Evolutionary conservation across 2,113 vertebrate genomes (phyloP), one percentile per base, ranked within the genome.

Genomic region (Acanthochromis polyacanthus): DNA sequence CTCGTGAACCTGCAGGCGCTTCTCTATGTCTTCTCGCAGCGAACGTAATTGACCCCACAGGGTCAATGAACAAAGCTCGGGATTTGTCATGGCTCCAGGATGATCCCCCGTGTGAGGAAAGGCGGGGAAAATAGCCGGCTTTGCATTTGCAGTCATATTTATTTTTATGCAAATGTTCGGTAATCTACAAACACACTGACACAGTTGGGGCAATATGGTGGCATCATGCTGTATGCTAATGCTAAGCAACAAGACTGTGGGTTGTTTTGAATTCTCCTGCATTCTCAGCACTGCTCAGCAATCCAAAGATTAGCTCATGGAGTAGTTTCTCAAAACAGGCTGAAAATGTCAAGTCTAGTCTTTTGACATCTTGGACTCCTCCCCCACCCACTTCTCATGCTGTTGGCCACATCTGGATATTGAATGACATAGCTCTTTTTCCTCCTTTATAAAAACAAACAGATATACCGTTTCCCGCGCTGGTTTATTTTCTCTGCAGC

Each of bases 31-130:
- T 82, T 71, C 69, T 70, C 25, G 6, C 65, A 32, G 88, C 80
- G 77, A 74, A 90, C 76, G 25, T 89, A 91, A 90, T 92, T 87
- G 90, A 92, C 83, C 93, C 87, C 81, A 36, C 38, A 51, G 82
- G 91, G 91, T 91, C 86, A 90, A 78, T 79, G 82, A 83, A 88
- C 82, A 88, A 75, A 90, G 80, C 82, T 53, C 46, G 10, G 68
- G 77, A 84, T 91, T 84, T 75, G 78, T 77, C 74, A 69, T 53
- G 74, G 63, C 30, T 57, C 62, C 38, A 17, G 56, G 81, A 82
- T 88, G 79, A 85, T 85, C 84, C 74, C 81, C 71, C 36, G 30
- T 48, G 69, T 61, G 72, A 50, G 43, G 62, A 38, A 16, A 12
- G n/a, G 40, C 2, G 40, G 40, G 11, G 15, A 15, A 65, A 81